A percentile compares a stretch with the other conserved stretches of the same genome.
Evolutionary conservation across 2,113 vertebrate genomes (phyloP).

Genomic region (Noctilio leporinus): DNA sequence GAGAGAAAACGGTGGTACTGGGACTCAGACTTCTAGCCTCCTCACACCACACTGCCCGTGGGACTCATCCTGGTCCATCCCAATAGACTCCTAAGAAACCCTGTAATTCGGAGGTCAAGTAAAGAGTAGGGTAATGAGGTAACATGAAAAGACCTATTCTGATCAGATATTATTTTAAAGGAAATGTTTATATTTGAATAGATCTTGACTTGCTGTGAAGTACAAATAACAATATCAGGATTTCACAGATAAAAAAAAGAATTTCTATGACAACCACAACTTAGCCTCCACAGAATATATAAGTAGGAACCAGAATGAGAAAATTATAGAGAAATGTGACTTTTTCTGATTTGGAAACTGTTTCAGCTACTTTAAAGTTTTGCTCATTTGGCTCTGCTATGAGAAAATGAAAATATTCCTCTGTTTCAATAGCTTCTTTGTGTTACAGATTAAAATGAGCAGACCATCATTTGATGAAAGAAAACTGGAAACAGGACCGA

Average conservation of each 20-base stretch:
- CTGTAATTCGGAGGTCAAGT: neutral
- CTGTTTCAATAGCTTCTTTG: slow-evolving; percentile 25
- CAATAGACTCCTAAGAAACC: neutral
- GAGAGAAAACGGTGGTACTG: neutral
- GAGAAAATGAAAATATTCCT: slow-evolving; percentile 29
- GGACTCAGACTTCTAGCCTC: neutral
- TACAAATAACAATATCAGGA: slow-evolving; percentile 23
- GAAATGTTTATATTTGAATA: neutral
- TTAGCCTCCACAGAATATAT: slow-evolving; percentile 28
- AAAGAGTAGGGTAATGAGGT: neutral
- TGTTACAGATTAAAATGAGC: neutral
- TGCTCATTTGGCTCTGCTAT: slow-evolving; percentile 37
- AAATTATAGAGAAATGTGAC: slow-evolving; percentile 36
- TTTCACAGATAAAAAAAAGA: slow-evolving; percentile 16
- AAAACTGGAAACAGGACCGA: neutral
- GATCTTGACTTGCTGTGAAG: neutral
- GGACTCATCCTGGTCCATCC: neutral
- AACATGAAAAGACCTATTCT: neutral
- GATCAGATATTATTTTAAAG: neutral
- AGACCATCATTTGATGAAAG: neutral
- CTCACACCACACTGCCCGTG: neutral
- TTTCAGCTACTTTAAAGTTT: slow-evolving; percentile 48
- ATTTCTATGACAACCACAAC: slow-evolving; percentile 57
- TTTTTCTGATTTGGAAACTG: slow-evolving; percentile 39
- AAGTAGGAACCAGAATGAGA: slow-evolving; percentile 40